These are phyloP conservation scores for Drosophila truncata DNA, from an alignment of 1,140 invertebrate genomes.

Conservation along the genomic window DNA sequence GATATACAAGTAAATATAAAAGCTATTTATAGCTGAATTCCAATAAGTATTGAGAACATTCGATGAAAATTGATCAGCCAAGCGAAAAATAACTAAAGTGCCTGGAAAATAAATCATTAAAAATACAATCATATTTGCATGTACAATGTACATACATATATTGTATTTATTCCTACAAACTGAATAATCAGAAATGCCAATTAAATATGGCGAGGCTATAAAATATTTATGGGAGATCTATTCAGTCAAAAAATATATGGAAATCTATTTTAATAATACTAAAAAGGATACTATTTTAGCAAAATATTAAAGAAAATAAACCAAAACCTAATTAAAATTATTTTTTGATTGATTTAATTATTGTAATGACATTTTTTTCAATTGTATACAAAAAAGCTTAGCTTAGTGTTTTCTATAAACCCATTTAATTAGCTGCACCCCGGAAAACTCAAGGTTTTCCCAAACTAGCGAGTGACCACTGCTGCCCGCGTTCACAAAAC, in stretches of 20 bases:
- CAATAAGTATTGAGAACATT: conserved; percentile 14
- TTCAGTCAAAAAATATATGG: background rate
- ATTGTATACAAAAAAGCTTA: background rate
- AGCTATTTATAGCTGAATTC: conserved; percentile 1
- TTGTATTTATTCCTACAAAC: background rate
- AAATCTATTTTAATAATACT: background rate
- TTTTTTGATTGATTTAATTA: background rate
- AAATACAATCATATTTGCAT: background rate
- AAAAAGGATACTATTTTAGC: background rate
- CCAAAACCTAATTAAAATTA: background rate
- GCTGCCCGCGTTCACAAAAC: conserved; percentile 1
- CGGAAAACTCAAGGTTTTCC: conserved; percentile 1
- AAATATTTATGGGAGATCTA: background rate
- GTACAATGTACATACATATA: no score
- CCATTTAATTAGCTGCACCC: conserved; percentile 4
- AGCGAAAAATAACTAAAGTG: conserved; percentile 13
- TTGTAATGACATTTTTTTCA: background rate
- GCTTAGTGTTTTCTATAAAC: background rate
- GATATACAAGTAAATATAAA: background rate
- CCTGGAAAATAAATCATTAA: conserved; percentile 7
- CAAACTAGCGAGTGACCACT: conserved; percentile 20
- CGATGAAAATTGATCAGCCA: conserved; percentile 12
- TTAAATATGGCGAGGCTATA: conserved; percentile 8
- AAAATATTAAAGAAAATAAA: background rate
- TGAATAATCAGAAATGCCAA: background rate